A percentile compares a stretch with the other conserved stretches of the same genome.
Evolutionary conservation across 2,888 invertebrate genomes (phyloP).

Genomic region (Lasioglossum figueresi): DNA sequence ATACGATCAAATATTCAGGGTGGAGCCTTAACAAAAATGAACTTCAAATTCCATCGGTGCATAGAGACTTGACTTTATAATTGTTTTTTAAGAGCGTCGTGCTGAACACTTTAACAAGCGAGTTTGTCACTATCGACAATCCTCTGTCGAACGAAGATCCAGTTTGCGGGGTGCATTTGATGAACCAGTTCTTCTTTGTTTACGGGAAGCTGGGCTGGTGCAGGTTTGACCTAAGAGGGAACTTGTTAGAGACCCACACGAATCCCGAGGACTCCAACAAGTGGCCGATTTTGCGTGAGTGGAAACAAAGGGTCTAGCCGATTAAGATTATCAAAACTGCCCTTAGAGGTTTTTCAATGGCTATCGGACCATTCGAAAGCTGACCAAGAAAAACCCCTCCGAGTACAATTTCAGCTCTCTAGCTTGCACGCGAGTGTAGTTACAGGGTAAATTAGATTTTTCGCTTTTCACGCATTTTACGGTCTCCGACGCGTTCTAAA

Average conservation of each 20-base stretch:
- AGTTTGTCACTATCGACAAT: conserved; percentile 94
- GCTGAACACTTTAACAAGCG: conserved; percentile 96
- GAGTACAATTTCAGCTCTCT: too few species aligned
- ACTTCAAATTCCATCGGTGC: too few species aligned
- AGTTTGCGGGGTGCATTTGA: conserved; percentile 88
- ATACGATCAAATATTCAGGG: background rate
- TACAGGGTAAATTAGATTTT: too few species aligned
- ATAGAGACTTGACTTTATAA: background rate
- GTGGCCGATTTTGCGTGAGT: conserved; percentile 91
- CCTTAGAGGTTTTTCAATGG: too few species aligned
- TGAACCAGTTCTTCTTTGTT: conserved; percentile 90
- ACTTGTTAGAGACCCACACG: conserved; percentile 87
- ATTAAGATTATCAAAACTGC: too few species aligned
- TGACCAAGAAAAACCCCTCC: too few species aligned
- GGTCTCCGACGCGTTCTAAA: too few species aligned
- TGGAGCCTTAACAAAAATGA: background rate
- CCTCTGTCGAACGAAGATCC: conserved; percentile 89
- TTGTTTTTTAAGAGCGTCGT: conserved; percentile 88
- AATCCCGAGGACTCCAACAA: conserved; percentile 86
- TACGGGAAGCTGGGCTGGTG: conserved; percentile 92
- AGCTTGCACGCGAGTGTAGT: too few species aligned
- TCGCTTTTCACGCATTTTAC: too few species aligned
- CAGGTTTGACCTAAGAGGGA: conserved; percentile 91
- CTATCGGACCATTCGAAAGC: too few species aligned
- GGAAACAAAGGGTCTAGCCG: background rate